Percentiles rank a stretch among this genome's conserved stretches.
These are phyloP conservation scores for Thumatha senex DNA, from an alignment of 2,888 invertebrate genomes.

Conservation along the genomic window DNA sequence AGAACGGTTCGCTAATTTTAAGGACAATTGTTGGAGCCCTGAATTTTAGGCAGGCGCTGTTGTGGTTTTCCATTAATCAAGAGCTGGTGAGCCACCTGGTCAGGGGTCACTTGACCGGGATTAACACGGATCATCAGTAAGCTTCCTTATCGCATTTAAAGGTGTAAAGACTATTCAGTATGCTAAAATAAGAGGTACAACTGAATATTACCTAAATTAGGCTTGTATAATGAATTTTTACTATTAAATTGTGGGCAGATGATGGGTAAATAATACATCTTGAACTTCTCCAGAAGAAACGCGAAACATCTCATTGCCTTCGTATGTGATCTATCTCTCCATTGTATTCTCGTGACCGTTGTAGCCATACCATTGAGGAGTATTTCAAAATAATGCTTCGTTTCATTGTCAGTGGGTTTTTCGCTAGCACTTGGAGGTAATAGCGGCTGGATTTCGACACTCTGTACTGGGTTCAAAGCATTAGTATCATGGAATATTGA, in stretches of 20 bases:
- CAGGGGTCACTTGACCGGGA: no score
- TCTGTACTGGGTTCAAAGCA: conserved; percentile 88
- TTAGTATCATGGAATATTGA: conserved; percentile 89
- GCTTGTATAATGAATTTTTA: conserved; percentile 91
- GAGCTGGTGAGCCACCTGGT: no score
- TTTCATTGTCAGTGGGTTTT: conserved; percentile 92
- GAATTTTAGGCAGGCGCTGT: no score
- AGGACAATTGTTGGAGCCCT: no score
- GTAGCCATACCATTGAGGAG: conserved; percentile 95
- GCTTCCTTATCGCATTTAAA: no score
- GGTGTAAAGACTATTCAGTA: no score
- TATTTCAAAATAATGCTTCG: conserved; percentile 93
- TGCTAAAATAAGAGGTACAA: no score
- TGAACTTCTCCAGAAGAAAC: conserved; percentile 96
- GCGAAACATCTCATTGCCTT: conserved; percentile 93
- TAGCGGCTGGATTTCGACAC: conserved; percentile 91
- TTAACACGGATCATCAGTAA: no score
- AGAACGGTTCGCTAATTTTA: no score
- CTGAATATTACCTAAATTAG: conserved; percentile 86
- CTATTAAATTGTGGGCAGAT: conserved; percentile 94
- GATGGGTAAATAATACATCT: conserved; percentile 93
- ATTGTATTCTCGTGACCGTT: conserved; percentile 94
- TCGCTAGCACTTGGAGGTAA: conserved; percentile 93
- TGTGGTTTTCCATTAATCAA: no score
- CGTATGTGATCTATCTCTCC: conserved; percentile 92